Evolutionary conservation across 2,888 invertebrate species (phyloP), one percentile per base, ranked within the genome.

Genomic region (Cheilosia soror): DNA sequence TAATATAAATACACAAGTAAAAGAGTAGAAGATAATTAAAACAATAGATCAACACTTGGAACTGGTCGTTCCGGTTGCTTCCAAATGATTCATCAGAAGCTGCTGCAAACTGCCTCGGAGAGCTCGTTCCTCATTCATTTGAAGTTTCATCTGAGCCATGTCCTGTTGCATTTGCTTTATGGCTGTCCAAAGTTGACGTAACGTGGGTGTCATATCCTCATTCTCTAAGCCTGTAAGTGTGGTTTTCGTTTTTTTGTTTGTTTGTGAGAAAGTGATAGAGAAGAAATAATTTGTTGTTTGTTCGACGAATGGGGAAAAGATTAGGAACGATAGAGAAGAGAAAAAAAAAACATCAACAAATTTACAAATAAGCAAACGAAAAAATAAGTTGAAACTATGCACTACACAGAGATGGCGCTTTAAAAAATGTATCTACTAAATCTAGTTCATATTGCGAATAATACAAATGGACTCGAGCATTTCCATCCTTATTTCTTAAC

Each of bases 111-210:
- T 91, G 66, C 90, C 90, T 53, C 92, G 90, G 84, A 92, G 88
- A 40, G 92, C 91, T 1, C 92, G 90, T 88, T 92, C 92, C 88
- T 92, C 92, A 76, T 91, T 92, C 86, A 92, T 91, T 88, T 92
- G 92, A 87, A 91, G 89, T 89, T 92, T 92, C 79, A 92, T 91
- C 88, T 92, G 92, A 31, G 91, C 90, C 91, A 92, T 91, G 82
- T 92, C 92, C 89, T 91, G 91, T 81, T 92, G 92, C 89, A 92
- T 90, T 88, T 92, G 92, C 6, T 90, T 89, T 37, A 92, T 91
- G 81, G 92, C 90, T 20, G 92, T 90, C 92, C 92, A 92, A 40
- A 92, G 89, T 88, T 92, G 92, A 42, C 92, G 90, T 87, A 92
- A 76, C 5, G 92, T 92, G 25, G 92, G 92, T 49, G 92, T 92